Conservation (phyloP, 1,140 invertebrate species). For the Hyles euphorbiae region DNA sequence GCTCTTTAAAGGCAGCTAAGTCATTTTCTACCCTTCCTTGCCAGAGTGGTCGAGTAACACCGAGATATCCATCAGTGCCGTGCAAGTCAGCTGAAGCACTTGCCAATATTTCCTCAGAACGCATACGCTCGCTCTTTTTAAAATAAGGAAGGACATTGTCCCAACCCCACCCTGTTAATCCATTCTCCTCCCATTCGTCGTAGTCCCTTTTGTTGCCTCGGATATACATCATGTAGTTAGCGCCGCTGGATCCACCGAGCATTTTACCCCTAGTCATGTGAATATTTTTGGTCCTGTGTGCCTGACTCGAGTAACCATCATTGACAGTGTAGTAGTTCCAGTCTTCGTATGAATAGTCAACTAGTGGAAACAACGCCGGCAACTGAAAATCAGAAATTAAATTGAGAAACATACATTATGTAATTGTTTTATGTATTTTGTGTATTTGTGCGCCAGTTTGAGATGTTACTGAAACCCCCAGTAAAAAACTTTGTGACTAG, state of each 20-base stretch:
- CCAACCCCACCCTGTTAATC: slow-evolving; percentile 91
- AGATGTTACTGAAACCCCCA: no score
- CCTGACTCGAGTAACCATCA: slow-evolving; percentile 78
- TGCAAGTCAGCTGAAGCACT: slow-evolving; percentile 41
- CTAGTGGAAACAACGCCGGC: slow-evolving; percentile 16
- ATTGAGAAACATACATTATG: background rate
- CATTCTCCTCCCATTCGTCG: slow-evolving; percentile 88
- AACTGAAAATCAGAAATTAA: slow-evolving; percentile 14
- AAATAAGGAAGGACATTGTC: slow-evolving; percentile 87
- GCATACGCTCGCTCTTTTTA: slow-evolving; percentile 88
- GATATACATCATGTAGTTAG: slow-evolving; percentile 96
- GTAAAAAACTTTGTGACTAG: no score
- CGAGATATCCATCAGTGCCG: slow-evolving; percentile 8
- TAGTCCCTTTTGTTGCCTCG: slow-evolving; percentile 87
- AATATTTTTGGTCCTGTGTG: slow-evolving; percentile 77
- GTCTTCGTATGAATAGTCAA: slow-evolving; percentile 40
- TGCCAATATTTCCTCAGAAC: slow-evolving; percentile 81
- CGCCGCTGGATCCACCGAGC: slow-evolving; percentile 88
- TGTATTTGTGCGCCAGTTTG: no score
- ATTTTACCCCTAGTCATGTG: slow-evolving; percentile 79
- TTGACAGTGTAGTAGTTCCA: slow-evolving; percentile 84
- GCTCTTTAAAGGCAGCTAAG: slow-evolving; percentile 33
- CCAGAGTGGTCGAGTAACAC: background rate
- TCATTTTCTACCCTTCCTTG: slow-evolving; percentile 21
- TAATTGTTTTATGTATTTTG: background rate